phyloP scores from a whole-genome alignment of 2,888 invertebrate species.

The Hydropsyche betteni region DNA sequence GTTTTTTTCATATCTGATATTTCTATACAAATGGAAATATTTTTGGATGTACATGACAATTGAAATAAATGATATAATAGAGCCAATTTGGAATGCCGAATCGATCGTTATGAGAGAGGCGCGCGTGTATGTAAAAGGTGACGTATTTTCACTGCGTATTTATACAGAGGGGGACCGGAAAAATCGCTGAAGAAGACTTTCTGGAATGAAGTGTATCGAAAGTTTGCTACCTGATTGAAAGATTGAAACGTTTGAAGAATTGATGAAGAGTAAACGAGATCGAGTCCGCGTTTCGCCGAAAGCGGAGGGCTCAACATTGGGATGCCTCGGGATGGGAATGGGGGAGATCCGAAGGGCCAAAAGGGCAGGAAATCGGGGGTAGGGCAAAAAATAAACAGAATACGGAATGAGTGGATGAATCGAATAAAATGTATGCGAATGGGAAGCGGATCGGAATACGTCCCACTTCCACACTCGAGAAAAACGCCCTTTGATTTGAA shows the following conservation, averaged over 20 bases:
- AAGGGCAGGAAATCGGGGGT: background rate
- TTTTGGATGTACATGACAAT: too few species aligned
- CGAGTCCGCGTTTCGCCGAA: slow-evolving; percentile 10
- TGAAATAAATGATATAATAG: too few species aligned
- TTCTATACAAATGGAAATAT: too few species aligned
- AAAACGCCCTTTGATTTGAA: slow-evolving; percentile 10
- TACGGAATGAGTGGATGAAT: slow-evolving; percentile 28
- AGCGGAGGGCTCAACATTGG: too few species aligned
- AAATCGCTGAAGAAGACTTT: background rate
- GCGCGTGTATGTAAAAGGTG: too few species aligned
- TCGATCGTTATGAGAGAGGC: too few species aligned
- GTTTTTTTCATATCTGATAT: too few species aligned
- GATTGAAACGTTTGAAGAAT: slow-evolving; percentile 33
- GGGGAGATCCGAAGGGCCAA: background rate
- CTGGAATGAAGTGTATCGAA: slow-evolving; percentile 18
- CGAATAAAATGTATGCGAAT: slow-evolving; percentile 30
- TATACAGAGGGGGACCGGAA: background rate
- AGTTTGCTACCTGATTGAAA: slow-evolving; percentile 32
- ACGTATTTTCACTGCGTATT: background rate
- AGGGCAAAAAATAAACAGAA: slow-evolving; percentile 18
- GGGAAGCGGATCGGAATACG: slow-evolving; percentile 10
- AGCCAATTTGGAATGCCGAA: too few species aligned
- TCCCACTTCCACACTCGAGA: slow-evolving; percentile 6
- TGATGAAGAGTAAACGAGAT: slow-evolving; percentile 33
- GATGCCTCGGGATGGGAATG: background rate